phyloP scores from a whole-genome alignment of 2,797 vertebrate genomes.

The Karalla daura region DNA sequence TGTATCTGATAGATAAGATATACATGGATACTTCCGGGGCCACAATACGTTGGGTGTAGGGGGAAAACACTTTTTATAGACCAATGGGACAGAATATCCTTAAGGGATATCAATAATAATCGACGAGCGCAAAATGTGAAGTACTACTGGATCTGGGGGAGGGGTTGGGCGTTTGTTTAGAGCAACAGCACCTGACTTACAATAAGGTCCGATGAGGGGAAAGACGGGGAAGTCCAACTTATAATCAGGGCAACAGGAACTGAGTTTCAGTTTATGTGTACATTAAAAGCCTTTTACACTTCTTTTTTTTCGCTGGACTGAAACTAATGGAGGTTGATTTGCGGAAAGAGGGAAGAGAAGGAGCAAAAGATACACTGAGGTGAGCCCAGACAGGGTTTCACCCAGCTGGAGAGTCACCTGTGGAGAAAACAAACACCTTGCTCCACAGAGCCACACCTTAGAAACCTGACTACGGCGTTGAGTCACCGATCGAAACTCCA shows the following conservation, averaged over 20 bases:
- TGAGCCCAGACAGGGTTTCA: neutral
- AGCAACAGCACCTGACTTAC: conserved; percentile 1
- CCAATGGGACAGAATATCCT: no score
- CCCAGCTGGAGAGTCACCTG: conserved; percentile 20
- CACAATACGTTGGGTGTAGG: no score
- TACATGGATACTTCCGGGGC: no score
- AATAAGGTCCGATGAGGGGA: neutral
- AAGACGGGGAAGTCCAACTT: neutral
- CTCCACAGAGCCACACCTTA: conserved; percentile 79
- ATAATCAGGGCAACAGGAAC: neutral
- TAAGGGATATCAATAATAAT: no score
- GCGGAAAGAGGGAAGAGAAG: conserved; percentile 35
- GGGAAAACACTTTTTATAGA: no score
- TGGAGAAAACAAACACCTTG: conserved; percentile 58
- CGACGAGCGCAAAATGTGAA: no score
- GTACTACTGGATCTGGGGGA: no score
- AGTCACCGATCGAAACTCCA: conserved; percentile 81
- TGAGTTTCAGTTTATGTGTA: conserved; percentile 16
- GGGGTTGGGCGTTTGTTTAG: no score
- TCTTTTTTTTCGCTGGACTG: conserved; percentile 50
- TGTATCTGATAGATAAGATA: no score
- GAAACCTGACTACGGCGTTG: conserved; percentile 74
- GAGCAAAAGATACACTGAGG: neutral
- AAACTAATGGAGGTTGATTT: conserved; percentile 61
- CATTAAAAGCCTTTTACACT: conserved; percentile 25